Base-by-base conservation (phyloP, 2,888 invertebrate species). In the Drosophila pullipes region DNA sequence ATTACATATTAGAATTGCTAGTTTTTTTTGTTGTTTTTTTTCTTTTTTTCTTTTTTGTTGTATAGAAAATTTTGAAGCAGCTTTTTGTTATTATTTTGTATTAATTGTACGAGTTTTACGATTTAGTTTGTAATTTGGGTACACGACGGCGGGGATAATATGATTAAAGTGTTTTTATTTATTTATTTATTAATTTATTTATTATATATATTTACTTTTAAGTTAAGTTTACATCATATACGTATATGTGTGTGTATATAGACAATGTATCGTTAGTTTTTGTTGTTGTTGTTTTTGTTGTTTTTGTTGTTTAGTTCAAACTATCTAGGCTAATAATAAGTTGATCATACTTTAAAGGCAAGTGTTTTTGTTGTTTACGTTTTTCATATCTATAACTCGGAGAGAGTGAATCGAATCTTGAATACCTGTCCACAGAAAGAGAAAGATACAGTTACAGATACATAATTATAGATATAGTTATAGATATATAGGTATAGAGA, bases 131-230 rank as follows among this genome's bases (percentile, higher is more conserved):
- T 87, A 82, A 69, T 78, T 83, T 88, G 91, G 91, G 91, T 91
- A 91, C 83, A 91, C 90, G 91, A 91, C 91, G 91, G 91, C 91
- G 91, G 91, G 91, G 91, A 90, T 91, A 90, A 90, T 85, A 91
- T 91, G 91, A 91, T 90, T 91, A 89, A 89, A 89, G 88, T 85
- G 79, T 79, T 77, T 76, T 31, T 31, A 31, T 31, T 31, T 68
- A 16, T 71, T 78, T 53, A 31, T 31, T 63, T 71, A 47, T 44
- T 53, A 58, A 64, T 63, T 62, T 54, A 39, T 39, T 62, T 37
- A 37, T 16, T 35, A 22, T 28, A 69, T 44, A 41, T 69, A 9
- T 18, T 61, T 61, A 58, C n/a, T 54, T 55, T 72, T 71, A 75
- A 69, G 71, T 76, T 78, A 80, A 75, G 72, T 76, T 76, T 78